Percentiles rank a stretch among this genome's conserved stretches.
Conservation (phyloP, 2,113 vertebrate genomes). For the Otolemur garnettii region DNA sequence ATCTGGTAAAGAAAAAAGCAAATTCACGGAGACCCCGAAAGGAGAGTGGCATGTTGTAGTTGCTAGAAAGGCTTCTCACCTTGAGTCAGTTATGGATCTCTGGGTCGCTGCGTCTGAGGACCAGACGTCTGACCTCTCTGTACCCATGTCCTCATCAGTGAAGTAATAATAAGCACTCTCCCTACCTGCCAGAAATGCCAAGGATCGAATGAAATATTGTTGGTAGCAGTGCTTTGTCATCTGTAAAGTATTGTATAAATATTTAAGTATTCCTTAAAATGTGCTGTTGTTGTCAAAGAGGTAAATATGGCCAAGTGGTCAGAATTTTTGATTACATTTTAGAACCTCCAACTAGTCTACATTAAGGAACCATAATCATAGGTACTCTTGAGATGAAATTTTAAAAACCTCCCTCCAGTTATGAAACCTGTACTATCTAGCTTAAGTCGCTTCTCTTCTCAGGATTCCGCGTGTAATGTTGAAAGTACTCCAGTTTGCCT, state of each 20-base stretch:
- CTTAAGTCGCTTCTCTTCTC: background rate
- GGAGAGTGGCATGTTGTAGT: background rate
- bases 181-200: background rate
- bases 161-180: background rate
- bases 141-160: background rate
- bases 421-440: background rate
- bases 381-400: conserved; percentile 37
- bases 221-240: background rate
- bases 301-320: background rate
- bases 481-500: background rate
- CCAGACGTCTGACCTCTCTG: background rate
- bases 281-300: background rate
- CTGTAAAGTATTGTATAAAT: background rate
- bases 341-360: background rate
- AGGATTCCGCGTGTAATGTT: background rate
- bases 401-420: background rate
- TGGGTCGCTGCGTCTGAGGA: background rate
- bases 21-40: background rate
- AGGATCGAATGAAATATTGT: background rate
- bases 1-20: background rate
- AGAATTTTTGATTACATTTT: conserved; percentile 20
- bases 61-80: background rate
- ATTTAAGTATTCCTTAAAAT: background rate
- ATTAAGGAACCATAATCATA: background rate
- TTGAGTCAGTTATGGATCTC: background rate